Conservation (phyloP, 2,113 vertebrate genomes). For the Coptodon rendalli region DNA sequence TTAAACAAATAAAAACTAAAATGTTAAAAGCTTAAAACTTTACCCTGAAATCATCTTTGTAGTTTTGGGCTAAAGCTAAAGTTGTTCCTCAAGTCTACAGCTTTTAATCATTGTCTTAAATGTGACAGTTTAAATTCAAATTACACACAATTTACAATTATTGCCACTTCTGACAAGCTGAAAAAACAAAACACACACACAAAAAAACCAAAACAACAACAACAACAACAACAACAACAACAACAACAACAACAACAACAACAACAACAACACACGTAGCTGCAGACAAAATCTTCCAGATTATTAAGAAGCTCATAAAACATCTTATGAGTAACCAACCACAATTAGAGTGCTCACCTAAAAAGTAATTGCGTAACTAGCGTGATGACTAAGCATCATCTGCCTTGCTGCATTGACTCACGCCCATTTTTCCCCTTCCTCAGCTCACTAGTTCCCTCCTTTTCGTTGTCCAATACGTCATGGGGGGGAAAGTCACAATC, state of each 20-base stretch:
- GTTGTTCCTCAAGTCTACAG: background rate
- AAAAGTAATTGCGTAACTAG: background rate
- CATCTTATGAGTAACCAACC: background rate
- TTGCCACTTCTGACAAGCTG: background rate
- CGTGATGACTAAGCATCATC: background rate
- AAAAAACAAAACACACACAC: no score
- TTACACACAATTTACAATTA: background rate
- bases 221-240: rapidly evolving
- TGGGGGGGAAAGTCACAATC: rapidly evolving
- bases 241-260: rapidly evolving
- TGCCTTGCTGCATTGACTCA: background rate
- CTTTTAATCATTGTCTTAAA: rapidly evolving
- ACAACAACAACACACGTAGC: background rate
- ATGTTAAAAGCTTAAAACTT: background rate
- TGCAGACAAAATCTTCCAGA: background rate
- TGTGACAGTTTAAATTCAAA: background rate
- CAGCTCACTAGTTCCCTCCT: background rate
- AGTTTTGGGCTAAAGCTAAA: background rate
- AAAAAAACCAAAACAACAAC: rapidly evolving
- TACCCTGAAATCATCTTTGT: background rate
- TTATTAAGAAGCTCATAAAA: background rate
- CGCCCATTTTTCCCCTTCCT: background rate
- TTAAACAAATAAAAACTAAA: background rate
- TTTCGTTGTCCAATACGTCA: background rate
- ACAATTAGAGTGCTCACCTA: background rate